Conservation (phyloP, 2,888 invertebrate genomes). For the Bedellia somnulentella region DNA sequence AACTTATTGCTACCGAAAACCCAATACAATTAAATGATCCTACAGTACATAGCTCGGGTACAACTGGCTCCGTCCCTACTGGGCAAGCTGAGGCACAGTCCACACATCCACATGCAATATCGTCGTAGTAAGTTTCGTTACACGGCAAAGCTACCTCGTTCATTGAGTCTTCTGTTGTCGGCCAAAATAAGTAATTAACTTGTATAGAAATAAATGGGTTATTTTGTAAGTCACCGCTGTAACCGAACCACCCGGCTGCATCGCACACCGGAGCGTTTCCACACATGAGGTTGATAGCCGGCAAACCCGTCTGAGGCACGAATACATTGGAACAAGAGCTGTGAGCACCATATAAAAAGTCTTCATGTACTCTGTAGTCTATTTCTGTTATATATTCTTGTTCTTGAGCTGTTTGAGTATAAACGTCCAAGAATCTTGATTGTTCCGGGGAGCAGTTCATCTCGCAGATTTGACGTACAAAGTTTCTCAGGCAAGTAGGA, state of each 20-base stretch:
- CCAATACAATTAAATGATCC: constrained; percentile 65
- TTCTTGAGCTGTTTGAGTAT: constrained; percentile 14
- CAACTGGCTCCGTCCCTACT: constrained; percentile 31
- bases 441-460: constrained; percentile 81
- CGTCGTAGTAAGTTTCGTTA: constrained; percentile 55
- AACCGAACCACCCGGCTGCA: constrained; percentile 65
- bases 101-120: constrained; percentile 73
- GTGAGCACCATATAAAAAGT: constrained; percentile 67
- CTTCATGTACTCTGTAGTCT: constrained; percentile 53
- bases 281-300: constrained; percentile 80
- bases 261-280: constrained; percentile 70
- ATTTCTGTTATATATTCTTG: constrained; percentile 42
- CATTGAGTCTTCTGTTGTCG: constrained; percentile 38
- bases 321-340: constrained; percentile 79
- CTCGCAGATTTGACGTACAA: constrained; percentile 75
- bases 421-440: constrained; percentile 34
- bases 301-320: constrained; percentile 72
- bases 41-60: constrained; percentile 54
- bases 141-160: constrained; percentile 54
- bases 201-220: constrained; percentile 66
- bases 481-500: constrained; percentile 78
- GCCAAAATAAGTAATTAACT: constrained; percentile 57
- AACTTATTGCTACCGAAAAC: constrained; percentile 61
- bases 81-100: constrained; percentile 72
- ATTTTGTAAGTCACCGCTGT: constrained; percentile 55